Percentiles rank a stretch among this genome's conserved stretches.
Conservation (phyloP, 92 coral and sea anemone genomes). For the Bergia puertoricense region DNA sequence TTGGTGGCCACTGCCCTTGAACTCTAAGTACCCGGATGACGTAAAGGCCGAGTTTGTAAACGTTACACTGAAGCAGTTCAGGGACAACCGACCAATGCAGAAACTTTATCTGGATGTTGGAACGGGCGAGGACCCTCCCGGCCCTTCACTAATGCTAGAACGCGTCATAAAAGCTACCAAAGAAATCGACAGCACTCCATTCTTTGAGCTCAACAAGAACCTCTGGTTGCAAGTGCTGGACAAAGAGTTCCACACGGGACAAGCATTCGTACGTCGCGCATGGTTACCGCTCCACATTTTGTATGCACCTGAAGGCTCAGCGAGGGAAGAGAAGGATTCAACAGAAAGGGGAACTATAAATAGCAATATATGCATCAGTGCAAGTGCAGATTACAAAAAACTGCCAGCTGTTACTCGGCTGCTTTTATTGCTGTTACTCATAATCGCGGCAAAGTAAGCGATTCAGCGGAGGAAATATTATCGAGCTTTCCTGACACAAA, state of each 20-base stretch:
- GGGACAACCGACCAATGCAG: conserved; percentile 50
- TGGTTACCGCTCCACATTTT: conserved; percentile 54
- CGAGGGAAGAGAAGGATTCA: conserved; percentile 4
- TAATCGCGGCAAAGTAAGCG: neutral
- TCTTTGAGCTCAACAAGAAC: conserved; percentile 57
- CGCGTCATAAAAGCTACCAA: conserved; percentile 38
- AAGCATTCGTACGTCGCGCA: conserved; percentile 28
- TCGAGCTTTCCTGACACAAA: neutral
- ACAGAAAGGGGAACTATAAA: neutral
- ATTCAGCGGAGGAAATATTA: neutral
- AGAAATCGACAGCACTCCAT: conserved; percentile 46
- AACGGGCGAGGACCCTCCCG: conserved; percentile 35
- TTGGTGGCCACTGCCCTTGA: conserved; percentile 64
- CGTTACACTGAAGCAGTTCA: conserved; percentile 32
- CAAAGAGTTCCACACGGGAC: conserved; percentile 33
- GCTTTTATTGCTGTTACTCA: neutral
- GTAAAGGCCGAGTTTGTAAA: conserved; percentile 41
- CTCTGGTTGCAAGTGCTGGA: conserved; percentile 55
- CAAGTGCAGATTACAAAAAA: neutral
- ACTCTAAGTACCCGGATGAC: conserved; percentile 55
- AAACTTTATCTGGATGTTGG: conserved; percentile 59
- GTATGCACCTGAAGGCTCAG: conserved; percentile 61
- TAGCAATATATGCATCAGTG: neutral
- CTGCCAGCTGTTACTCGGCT: neutral
- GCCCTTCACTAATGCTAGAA: conserved; percentile 34